phyloP scores from a whole-genome alignment of 2,888 invertebrate genomes.

The Linnaemya tessellans region DNA sequence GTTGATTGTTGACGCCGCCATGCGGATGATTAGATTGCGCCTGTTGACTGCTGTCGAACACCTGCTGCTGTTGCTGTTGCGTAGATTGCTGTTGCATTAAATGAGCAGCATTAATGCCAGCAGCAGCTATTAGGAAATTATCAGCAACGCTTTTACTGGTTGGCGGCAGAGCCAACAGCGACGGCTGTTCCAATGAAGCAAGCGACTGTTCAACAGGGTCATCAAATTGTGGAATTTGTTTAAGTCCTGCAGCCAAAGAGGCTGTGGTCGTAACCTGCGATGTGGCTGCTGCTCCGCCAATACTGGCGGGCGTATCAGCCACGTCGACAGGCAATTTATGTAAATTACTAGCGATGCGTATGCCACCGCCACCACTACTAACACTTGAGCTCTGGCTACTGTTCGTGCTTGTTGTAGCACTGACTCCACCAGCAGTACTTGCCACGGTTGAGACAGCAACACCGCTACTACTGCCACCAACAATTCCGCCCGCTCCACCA shows the following conservation, averaged over 20 bases:
- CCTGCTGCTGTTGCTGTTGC: constrained; percentile 74
- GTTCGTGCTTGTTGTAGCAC: constrained; percentile 70
- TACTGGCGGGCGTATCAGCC: constrained; percentile 73
- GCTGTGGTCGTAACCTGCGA: constrained; percentile 74
- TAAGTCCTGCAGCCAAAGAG: constrained; percentile 78
- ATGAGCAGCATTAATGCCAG: constrained; percentile 84
- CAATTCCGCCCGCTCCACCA: constrained; percentile 57
- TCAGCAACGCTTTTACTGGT: constrained; percentile 76
- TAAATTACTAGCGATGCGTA: constrained; percentile 82
- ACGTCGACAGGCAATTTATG: constrained; percentile 76
- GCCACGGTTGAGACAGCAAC: constrained; percentile 71
- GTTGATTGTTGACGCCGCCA: constrained; percentile 75
- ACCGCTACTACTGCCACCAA: constrained; percentile 53
- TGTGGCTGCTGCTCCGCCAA: constrained; percentile 73
- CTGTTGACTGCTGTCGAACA: constrained; percentile 65
- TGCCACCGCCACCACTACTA: constrained; percentile 76
- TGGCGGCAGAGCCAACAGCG: constrained; percentile 80
- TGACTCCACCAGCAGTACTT: constrained; percentile 68
- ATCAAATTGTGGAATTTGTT: constrained; percentile 84
- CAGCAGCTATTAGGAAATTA: constrained; percentile 78
- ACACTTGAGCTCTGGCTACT: constrained; percentile 57
- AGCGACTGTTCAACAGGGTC: constrained; percentile 89
- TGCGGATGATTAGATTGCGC: constrained; percentile 59
- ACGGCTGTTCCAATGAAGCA: constrained; percentile 88
- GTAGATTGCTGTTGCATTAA: constrained; percentile 77